These are phyloP conservation scores for Trematomus loennbergii DNA, from an alignment of 2,113 vertebrate species.

Conservation along the genomic window DNA sequence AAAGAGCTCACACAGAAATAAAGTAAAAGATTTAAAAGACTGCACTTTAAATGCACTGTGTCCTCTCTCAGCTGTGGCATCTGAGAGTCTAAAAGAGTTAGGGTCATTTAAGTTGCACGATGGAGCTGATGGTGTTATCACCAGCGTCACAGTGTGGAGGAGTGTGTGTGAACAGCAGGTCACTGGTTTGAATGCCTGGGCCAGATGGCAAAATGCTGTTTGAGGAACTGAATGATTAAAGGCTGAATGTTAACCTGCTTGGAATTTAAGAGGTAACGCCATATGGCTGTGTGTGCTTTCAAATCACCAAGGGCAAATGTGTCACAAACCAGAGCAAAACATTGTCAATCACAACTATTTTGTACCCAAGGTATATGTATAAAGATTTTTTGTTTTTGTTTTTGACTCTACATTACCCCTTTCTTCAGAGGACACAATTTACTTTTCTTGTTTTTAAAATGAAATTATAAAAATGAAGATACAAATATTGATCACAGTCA, in stretches of 20 bases:
- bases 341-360: background rate
- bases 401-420: too few species aligned
- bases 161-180: slow-evolving; percentile 44
- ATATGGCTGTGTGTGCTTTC: background rate
- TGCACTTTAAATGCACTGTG: background rate
- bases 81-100: background rate
- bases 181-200: slow-evolving; percentile 17
- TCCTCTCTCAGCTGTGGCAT: slow-evolving; percentile 5
- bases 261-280: slow-evolving; percentile 7
- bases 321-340: background rate
- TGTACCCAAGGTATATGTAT: background rate
- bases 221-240: slow-evolving; percentile 41
- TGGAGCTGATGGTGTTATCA: slow-evolving; percentile 7
- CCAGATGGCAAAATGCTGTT: slow-evolving; percentile 51
- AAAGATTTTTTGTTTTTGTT: too few species aligned
- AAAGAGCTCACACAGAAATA: background rate
- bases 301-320: background rate
- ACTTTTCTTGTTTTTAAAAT: too few species aligned
- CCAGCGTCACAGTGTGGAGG: slow-evolving; percentile 1
- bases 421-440: too few species aligned
- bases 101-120: background rate
- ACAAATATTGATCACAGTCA: too few species aligned
- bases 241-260: background rate
- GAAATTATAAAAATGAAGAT: too few species aligned
- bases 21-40: slow-evolving; percentile 13